Conservation (phyloP, 2,797 vertebrate genomes). For the Cottoperca gobio region DNA sequence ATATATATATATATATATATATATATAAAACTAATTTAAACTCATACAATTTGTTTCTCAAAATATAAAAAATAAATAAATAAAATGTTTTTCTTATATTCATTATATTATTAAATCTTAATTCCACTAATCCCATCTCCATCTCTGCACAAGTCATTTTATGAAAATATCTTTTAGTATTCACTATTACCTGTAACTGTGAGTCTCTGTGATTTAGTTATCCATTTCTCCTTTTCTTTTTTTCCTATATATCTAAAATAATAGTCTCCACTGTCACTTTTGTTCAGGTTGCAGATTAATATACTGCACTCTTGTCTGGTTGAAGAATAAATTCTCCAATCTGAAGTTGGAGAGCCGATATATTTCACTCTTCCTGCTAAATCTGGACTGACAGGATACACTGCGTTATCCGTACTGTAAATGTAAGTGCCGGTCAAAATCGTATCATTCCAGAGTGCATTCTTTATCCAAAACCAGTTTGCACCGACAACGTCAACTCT, state of each 20-base stretch:
- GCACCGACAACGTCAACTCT: accelerated
- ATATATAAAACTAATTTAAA: too few relatives aligned
- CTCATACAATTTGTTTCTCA: not conserved
- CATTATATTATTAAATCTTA: not conserved
- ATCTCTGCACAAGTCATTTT: not conserved
- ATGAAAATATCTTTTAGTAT: not conserved
- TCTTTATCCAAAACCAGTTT: conserved; percentile 75
- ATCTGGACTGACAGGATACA: not conserved
- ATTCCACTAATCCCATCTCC: not conserved
- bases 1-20: too few relatives aligned
- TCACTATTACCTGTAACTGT: conserved; percentile 62
- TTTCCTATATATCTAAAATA: conserved; percentile 32
- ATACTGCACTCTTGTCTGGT: not conserved
- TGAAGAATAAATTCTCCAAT: accelerated
- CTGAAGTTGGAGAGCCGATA: accelerated
- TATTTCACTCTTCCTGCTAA: conserved; percentile 57
- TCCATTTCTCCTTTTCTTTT: accelerated
- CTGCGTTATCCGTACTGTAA: not conserved
- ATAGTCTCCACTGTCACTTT: conserved; percentile 70
- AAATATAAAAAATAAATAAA: not conserved
- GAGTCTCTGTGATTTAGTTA: accelerated
- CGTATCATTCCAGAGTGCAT: accelerated
- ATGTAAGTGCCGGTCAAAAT: conserved; percentile 42
- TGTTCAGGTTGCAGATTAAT: conserved; percentile 65
- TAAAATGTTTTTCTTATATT: not conserved